Base-by-base conservation (phyloP, 2,888 invertebrate genomes). In the Melipona bicolor region DNA sequence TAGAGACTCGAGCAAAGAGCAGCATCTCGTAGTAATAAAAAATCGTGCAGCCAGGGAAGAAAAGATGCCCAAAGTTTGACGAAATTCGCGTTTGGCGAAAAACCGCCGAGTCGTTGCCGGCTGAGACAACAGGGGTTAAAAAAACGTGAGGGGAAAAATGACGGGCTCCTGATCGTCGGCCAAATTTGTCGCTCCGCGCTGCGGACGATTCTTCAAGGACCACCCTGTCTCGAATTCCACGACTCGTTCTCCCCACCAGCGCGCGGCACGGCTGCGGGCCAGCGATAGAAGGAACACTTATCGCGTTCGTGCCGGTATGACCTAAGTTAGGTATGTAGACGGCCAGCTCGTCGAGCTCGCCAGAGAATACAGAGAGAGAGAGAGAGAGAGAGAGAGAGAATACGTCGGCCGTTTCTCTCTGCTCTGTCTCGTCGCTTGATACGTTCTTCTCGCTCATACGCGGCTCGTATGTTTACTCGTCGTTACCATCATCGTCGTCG, bases 221-320 rank as follows among this genome's bases (percentile, higher is more conserved):
- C 91, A 90, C 90, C 91, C 90, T 78, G 88, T 65, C 81, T 81
- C 90, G 88, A 87, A 91, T 91, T 91, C 91, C 90, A 77, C 86
- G 84, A 81, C 85, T 88, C 84, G 86, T 89, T 89, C 86, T 75
- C 74, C 75, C 74, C 61, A 43, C 61, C 32, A 68, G 36, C 6
- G 43, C 43, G 43, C 43, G 9, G 67, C 67, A 19, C 21, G 68
- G 69, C 62, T 69, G 74, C 43, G 67, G 73, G 64, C 75, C 71
- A 59, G 78, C 81, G 76, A 79, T 85, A 84, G 88, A 84, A 43
- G 88, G 86, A 84, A 88, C 90, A 90, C 90, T 91, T 91, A 91
- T 91, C 91, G 87, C 85, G 81, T 88, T 87, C 87, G 90, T 88
- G 88, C 79, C 82, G 90, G 85, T 86, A 87, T 88, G 87, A 90